phyloP scores from a whole-genome alignment of 2,797 vertebrate species.

The Sylvia borin region DNA sequence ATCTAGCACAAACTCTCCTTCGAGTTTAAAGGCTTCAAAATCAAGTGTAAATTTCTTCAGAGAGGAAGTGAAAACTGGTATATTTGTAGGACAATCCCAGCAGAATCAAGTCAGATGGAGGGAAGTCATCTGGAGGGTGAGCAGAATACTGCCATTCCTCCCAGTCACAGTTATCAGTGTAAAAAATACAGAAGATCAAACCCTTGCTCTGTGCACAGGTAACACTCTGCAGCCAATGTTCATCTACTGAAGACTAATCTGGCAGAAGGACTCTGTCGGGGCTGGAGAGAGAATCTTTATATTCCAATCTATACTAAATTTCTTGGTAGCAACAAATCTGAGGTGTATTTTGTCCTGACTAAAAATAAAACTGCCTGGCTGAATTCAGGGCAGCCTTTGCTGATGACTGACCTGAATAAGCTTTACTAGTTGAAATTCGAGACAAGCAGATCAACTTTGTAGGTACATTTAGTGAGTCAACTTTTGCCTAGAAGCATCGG shows the following conservation, averaged over 20 bases:
- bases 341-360: neutral
- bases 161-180: neutral
- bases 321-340: neutral
- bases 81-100: neutral
- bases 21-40: neutral
- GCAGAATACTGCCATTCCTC: neutral
- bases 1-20: neutral
- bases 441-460: neutral
- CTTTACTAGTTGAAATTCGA: neutral
- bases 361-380: neutral
- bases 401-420: neutral
- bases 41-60: neutral
- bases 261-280: neutral
- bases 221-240: neutral
- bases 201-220: neutral
- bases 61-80: neutral
- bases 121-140: neutral
- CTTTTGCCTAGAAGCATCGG: neutral
- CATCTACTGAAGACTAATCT: neutral
- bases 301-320: neutral
- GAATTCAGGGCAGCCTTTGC: neutral
- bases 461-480: neutral
- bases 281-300: neutral
- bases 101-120: neutral
- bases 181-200: neutral